These are phyloP conservation scores for Alces alces DNA, from an alignment of 2,113 vertebrate genomes.

Conservation along the genomic window DNA sequence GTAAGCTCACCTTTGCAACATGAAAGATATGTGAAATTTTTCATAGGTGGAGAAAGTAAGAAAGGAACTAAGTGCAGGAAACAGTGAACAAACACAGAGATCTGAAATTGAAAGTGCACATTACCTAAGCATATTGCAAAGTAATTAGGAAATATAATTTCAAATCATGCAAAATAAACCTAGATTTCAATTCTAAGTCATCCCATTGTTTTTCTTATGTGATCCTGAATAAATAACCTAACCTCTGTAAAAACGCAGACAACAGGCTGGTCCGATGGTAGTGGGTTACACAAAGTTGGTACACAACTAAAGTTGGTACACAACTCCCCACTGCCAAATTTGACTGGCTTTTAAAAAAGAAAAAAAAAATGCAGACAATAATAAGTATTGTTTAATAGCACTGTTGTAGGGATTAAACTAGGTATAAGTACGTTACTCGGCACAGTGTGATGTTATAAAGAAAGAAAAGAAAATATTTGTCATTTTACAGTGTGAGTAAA, in stretches of 20 bases:
- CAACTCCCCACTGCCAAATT: conserved; percentile 73
- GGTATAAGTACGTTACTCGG: not conserved
- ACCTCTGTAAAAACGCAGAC: not conserved
- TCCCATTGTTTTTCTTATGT: not conserved
- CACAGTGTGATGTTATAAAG: not conserved
- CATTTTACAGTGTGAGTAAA: not conserved
- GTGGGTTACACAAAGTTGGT: conserved; percentile 72
- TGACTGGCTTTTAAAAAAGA: conserved; percentile 71
- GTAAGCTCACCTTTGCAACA: not conserved
- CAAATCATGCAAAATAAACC: not conserved
- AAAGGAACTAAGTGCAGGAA: not conserved
- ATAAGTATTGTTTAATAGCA: not conserved
- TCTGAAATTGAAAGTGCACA: not conserved
- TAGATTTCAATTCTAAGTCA: not conserved
- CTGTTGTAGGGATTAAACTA: not conserved
- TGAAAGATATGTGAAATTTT: not conserved
- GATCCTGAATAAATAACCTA: conserved; percentile 20
- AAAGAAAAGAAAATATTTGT: not conserved
- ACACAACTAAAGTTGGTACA: conserved; percentile 70
- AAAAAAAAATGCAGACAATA: not conserved
- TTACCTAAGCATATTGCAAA: not conserved
- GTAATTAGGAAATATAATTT: not conserved
- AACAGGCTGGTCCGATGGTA: conserved; percentile 74
- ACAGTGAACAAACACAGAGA: not conserved
- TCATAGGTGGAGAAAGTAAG: not conserved